Conservation (phyloP, 2,797 vertebrate species). For the Parotocinclus haroldoi region DNA sequence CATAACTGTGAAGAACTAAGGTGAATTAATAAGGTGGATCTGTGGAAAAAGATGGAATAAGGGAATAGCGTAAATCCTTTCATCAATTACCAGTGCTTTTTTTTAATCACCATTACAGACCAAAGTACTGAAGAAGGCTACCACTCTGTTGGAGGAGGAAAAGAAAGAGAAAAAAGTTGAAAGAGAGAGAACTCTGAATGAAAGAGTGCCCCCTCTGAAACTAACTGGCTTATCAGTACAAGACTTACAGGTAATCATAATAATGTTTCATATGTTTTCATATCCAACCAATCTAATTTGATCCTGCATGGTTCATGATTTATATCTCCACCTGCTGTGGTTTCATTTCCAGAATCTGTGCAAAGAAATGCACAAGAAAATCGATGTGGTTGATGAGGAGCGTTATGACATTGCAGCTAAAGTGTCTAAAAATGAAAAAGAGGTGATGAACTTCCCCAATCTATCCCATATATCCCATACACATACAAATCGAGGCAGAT, state of each 20-base stretch:
- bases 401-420: conserved; percentile 71
- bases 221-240: conserved; percentile 61
- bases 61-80: too few relatives aligned
- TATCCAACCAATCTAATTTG: neutral
- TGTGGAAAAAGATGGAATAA: too few relatives aligned
- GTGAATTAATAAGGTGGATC: too few relatives aligned
- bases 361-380: conserved; percentile 72
- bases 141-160: conserved; percentile 61
- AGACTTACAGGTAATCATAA: conserved; percentile 57
- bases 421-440: conserved; percentile 66
- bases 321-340: neutral
- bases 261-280: too few relatives aligned
- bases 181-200: conserved; percentile 52
- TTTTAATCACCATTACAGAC: conserved; percentile 50
- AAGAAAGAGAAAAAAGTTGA: conserved; percentile 60
- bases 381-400: conserved; percentile 73
- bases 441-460: conserved; percentile 45
- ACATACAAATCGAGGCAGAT: too few relatives aligned
- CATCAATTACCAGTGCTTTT: too few relatives aligned
- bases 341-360: conserved; percentile 64
- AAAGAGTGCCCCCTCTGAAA: conserved; percentile 62
- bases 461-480: too few relatives aligned
- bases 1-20: too few relatives aligned
- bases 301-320: neutral
- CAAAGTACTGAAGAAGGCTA: conserved; percentile 65